A percentile compares a stretch with the other conserved stretches of the same genome.
These are phyloP conservation scores for Drosophila melanogaster DNA, from an alignment of 1,140 invertebrate species.

Conservation along the genomic window DNA sequence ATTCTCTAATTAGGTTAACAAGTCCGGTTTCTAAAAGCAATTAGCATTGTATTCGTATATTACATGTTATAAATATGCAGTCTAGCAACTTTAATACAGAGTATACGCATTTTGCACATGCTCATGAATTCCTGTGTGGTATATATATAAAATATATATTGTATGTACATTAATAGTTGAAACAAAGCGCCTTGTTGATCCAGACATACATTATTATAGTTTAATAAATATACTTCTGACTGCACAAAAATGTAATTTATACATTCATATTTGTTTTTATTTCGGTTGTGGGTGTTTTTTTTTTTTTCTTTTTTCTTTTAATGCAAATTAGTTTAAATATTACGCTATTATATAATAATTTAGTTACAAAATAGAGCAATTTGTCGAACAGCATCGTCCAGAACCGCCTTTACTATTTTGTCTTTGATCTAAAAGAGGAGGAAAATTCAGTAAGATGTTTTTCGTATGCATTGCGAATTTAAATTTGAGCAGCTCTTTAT, in stretches of 20 bases:
- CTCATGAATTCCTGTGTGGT: conserved; percentile 41
- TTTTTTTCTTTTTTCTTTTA: conserved; percentile 9
- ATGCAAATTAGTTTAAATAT: conserved; percentile 42
- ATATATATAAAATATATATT: conserved; percentile 50
- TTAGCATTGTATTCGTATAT: conserved; percentile 45
- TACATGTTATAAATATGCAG: conserved; percentile 54
- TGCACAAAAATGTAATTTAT: conserved; percentile 39
- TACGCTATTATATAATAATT: conserved; percentile 38
- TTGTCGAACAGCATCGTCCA: conserved; percentile 95
- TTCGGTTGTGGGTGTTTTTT: too few species aligned
- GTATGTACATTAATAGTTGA: conserved; percentile 42
- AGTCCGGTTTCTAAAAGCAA: conserved; percentile 49
- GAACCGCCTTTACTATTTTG: conserved; percentile 97
- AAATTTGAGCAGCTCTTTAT: too few species aligned
- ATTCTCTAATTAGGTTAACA: conserved; percentile 45
- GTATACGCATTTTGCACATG: conserved; percentile 42
- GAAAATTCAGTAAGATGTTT: neutral
- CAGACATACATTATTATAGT: conserved; percentile 33
- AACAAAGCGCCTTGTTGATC: conserved; percentile 31
- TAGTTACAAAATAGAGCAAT: conserved; percentile 95
- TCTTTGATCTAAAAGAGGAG: conserved; percentile 90
- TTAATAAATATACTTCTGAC: conserved; percentile 47
- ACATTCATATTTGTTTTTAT: conserved; percentile 12
- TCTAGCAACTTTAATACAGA: conserved; percentile 52
- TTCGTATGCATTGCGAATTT: too few species aligned